phyloP scores from a whole-genome alignment of 2,113 vertebrate genomes.

The Gallinago media region DNA sequence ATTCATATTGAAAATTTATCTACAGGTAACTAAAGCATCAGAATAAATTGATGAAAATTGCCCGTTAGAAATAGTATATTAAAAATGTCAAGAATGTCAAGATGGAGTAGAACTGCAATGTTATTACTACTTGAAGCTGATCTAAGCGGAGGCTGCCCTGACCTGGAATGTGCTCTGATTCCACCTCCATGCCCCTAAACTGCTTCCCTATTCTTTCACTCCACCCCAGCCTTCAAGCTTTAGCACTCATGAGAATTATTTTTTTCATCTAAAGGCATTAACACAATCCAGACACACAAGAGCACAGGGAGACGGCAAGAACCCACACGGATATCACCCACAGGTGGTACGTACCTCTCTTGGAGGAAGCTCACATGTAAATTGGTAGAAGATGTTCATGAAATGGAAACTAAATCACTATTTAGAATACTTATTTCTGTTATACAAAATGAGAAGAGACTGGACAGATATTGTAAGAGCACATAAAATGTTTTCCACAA shows the following conservation, averaged over 20 bases:
- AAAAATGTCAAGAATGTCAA: not conserved
- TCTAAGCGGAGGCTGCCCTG: not conserved
- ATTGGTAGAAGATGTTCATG: not conserved
- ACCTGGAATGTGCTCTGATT: fast-evolving
- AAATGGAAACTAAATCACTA: not conserved
- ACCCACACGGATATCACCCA: not conserved
- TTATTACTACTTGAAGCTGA: not conserved
- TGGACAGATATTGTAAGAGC: not conserved
- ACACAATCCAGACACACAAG: not conserved
- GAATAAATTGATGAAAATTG: not conserved
- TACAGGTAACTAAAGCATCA: not conserved
- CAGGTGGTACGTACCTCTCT: not conserved
- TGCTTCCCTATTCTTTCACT: not conserved
- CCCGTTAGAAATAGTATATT: not conserved
- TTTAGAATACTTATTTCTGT: not conserved
- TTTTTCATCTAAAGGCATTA: not conserved
- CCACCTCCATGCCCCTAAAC: not conserved
- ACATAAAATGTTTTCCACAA: not conserved
- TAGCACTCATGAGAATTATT: not conserved
- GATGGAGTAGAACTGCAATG: not conserved
- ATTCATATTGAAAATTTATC: not conserved
- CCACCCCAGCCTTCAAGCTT: not conserved
- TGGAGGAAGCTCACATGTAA: not conserved
- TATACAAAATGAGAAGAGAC: not conserved
- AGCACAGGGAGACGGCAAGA: not conserved